A percentile compares a stretch with the other conserved stretches of the same genome.
These are phyloP conservation scores for Drosophila takahashii DNA, from an alignment of 1,140 invertebrate species.

Conservation along the genomic window DNA sequence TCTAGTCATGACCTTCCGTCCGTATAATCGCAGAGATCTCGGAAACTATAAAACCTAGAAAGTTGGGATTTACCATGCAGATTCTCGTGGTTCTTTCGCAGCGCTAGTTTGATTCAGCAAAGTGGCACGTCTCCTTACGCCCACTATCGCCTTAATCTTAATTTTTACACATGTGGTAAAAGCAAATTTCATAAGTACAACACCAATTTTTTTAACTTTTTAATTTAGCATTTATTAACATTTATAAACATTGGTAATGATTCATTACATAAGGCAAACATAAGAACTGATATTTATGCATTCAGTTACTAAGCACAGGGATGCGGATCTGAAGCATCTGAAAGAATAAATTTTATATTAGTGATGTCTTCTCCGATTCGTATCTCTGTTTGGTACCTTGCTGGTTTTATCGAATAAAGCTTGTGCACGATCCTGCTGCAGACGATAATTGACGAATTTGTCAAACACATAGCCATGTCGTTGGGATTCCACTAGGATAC, in stretches of 20 bases:
- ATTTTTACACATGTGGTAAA: no score
- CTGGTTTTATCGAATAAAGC: constrained; percentile 87
- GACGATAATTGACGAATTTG: constrained; percentile 88
- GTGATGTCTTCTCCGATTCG: no score
- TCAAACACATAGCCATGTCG: constrained; percentile 88
- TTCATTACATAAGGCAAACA: neutral
- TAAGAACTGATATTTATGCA: neutral
- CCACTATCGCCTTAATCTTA: no score
- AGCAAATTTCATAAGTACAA: no score
- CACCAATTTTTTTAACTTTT: no score
- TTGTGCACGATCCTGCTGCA: constrained; percentile 87
- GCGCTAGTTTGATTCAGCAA: no score
- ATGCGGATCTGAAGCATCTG: constrained; percentile 81
- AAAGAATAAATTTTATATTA: constrained; percentile 12
- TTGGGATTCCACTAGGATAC: constrained; percentile 88
- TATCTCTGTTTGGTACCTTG: constrained; percentile 50
- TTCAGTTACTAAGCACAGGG: constrained; percentile 48
- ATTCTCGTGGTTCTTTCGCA: no score
- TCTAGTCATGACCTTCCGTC: no score
- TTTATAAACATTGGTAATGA: neutral
- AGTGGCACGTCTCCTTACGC: no score
- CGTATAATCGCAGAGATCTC: no score
- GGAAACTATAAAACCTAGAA: no score
- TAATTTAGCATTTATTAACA: constrained; percentile 1
- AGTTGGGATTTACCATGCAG: no score